Base-by-base conservation (phyloP, 2,113 vertebrate genomes). In the Microcebus murinus region DNA sequence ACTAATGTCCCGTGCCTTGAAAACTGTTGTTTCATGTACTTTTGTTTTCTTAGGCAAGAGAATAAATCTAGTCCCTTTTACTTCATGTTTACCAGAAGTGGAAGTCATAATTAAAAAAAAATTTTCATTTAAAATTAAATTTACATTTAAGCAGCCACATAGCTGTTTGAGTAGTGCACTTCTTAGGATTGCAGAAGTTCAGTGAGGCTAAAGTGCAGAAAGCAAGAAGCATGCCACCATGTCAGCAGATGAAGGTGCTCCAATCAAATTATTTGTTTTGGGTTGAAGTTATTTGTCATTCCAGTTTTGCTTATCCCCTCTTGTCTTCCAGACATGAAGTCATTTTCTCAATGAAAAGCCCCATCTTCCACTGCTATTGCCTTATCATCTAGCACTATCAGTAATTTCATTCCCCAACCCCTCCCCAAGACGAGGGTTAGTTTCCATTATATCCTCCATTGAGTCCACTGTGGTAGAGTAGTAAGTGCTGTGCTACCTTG, bases 121-220 rank as follows among this genome's bases (percentile, higher is more conserved):
- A 67, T 36, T 36, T 52, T 67, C 29, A 90, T 76, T 82, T 67
- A 59, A 95, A 95, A 74, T 92, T 65, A 73, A 79, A 88, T 82
- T 84, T 65, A 48, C 10, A 50, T 90, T 71, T 71, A 87, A 67
- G 14, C 55, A 80, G 42, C 20, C n/a, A 67, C 50, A 52, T 52
- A 48, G 13, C 11, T 57, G 82, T 48, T 70, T 92, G n/a, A 76
- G 77, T 36, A 84, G 23, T 70, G 48, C 20, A 11, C 4, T 71
- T 91, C 13, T 79, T 36, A 96, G 25, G 50, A 70, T 93, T 79
- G 82, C 4, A 87, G 39, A 86, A 92, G 57, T 74, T 93, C 20
- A 25, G 3, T 61, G 25, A 39, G 8, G n/a, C 57, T 84, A 14
- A 93, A 71, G 7, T 71, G 0, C 3, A 77, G 25, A 87, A 52